Evolutionary conservation across 2,888 invertebrate genomes (phyloP).

Genomic region (Rhagium mordax): DNA sequence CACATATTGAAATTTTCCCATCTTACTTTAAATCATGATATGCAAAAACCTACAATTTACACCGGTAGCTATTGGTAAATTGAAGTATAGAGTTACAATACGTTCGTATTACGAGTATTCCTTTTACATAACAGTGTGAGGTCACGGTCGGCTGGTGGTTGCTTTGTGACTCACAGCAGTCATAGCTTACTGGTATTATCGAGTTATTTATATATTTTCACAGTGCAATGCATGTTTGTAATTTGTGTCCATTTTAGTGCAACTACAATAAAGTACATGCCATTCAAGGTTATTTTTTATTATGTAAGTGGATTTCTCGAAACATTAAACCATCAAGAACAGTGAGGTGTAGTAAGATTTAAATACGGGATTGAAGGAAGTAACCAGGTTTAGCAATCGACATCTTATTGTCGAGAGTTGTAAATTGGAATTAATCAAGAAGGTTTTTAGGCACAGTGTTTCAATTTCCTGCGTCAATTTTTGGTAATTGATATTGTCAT

Average conservation of each 20-base stretch:
- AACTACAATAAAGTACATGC: neutral
- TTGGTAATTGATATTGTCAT: too few species aligned
- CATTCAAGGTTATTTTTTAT: neutral
- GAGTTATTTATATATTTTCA: neutral
- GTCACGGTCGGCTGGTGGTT: conserved; percentile 16
- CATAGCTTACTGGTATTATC: neutral
- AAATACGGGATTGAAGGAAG: too few species aligned
- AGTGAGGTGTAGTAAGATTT: neutral
- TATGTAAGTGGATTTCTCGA: neutral
- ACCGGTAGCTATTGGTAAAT: neutral
- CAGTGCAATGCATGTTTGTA: neutral
- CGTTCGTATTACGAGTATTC: neutral
- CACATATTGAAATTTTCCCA: neutral
- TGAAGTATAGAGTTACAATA: neutral
- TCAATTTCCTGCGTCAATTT: too few species aligned
- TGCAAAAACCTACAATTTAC: neutral
- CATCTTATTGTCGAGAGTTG: too few species aligned
- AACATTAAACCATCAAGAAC: neutral
- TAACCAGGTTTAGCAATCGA: too few species aligned
- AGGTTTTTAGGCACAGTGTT: too few species aligned
- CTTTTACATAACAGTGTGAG: neutral
- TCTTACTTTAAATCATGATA: neutral
- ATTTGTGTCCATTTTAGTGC: neutral
- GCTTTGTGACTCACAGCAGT: neutral
- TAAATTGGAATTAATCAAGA: too few species aligned